Conservation (phyloP, 1,140 invertebrate species). For the Leguminivora glycinivorella region DNA sequence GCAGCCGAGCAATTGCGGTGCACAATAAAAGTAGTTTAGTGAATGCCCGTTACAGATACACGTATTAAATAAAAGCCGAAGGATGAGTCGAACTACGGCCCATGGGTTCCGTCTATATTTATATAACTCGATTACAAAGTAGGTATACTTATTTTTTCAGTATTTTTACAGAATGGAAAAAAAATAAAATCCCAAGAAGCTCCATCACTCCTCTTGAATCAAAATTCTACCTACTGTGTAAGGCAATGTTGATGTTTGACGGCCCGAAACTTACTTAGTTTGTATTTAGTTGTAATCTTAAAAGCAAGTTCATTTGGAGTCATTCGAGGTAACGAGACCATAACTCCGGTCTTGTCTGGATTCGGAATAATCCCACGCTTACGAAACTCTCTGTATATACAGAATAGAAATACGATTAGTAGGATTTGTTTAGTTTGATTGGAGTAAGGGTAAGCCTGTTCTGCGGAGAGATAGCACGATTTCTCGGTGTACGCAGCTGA, state of each 20-base stretch:
- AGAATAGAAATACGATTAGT: constrained; percentile 73
- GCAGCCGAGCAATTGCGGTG: not conserved
- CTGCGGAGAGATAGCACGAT: constrained; percentile 72
- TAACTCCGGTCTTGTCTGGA: constrained; percentile 66
- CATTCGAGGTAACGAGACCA: constrained; percentile 69
- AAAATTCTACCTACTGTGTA: not conserved
- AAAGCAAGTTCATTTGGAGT: constrained; percentile 45
- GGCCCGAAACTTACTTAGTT: not conserved
- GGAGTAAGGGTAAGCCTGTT: constrained; percentile 65
- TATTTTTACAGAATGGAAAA: too few species aligned
- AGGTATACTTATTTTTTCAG: too few species aligned
- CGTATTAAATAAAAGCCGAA: too few species aligned
- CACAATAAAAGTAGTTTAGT: not conserved
- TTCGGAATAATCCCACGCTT: constrained; percentile 61
- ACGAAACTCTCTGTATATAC: constrained; percentile 66
- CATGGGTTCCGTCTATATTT: too few species aligned
- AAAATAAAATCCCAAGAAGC: too few species aligned
- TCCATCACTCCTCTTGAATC: not conserved
- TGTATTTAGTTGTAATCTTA: constrained; percentile 39
- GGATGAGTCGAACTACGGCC: too few species aligned
- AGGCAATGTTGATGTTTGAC: not conserved
- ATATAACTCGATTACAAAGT: too few species aligned
- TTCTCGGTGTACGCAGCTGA: constrained; percentile 72
- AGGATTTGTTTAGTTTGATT: constrained; percentile 76
- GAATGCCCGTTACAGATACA: too few species aligned